Conservation (phyloP, 1,140 invertebrate species). For the Nasonia giraulti region DNA sequence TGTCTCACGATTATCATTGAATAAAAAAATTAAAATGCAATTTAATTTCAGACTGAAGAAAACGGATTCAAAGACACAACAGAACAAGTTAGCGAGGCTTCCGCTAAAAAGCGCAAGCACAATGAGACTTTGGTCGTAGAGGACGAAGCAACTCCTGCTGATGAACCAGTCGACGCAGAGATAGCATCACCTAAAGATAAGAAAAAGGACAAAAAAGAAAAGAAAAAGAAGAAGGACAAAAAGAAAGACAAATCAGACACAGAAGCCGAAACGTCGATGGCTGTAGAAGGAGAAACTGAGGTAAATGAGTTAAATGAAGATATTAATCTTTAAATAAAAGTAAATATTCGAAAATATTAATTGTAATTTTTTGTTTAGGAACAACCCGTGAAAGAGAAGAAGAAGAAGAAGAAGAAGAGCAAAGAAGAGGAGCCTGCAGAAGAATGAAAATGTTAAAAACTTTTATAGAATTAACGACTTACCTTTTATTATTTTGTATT, state of each 20-base stretch:
- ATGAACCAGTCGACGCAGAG: slow-evolving; percentile 67
- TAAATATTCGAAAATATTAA: slow-evolving; percentile 38
- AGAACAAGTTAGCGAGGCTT: slow-evolving; percentile 49
- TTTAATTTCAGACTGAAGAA: slow-evolving; percentile 61
- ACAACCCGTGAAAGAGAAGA: slow-evolving; percentile 76
- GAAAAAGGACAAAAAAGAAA: slow-evolving; percentile 78
- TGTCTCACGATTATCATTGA: not conserved
- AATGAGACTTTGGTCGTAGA: slow-evolving; percentile 53
- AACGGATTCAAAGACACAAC: slow-evolving; percentile 57
- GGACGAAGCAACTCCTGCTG: slow-evolving; percentile 54
- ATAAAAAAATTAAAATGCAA: slow-evolving; percentile 29
- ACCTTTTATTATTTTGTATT: slow-evolving; percentile 39
- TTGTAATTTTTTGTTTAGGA: slow-evolving; percentile 56
- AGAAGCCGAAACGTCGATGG: slow-evolving; percentile 57
- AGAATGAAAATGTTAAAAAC: slow-evolving; percentile 26
- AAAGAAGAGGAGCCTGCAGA: slow-evolving; percentile 72
- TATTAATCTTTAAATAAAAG: not conserved
- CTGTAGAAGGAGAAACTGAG: slow-evolving; percentile 47
- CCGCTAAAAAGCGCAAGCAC: slow-evolving; percentile 64
- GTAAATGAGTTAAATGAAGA: slow-evolving; percentile 45
- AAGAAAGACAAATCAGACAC: slow-evolving; percentile 69
- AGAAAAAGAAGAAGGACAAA: slow-evolving; percentile 77
- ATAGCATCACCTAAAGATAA: slow-evolving; percentile 73
- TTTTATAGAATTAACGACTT: slow-evolving; percentile 30
- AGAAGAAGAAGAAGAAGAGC: slow-evolving; percentile 84